phyloP scores from a whole-genome alignment of 2,888 invertebrate genomes.

The Slavum lentiscoides region DNA sequence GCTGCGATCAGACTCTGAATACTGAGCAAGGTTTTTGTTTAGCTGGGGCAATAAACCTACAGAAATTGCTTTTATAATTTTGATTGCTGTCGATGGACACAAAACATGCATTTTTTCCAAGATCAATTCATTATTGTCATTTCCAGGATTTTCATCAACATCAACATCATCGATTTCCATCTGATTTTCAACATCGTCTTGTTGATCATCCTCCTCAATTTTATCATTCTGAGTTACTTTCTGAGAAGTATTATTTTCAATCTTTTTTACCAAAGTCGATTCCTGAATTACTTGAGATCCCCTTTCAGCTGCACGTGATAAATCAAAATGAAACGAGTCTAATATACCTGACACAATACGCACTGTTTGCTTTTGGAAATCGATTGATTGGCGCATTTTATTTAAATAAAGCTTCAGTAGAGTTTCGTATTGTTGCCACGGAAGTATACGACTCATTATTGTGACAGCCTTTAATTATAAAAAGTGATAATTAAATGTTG shows the following conservation, averaged over 20 bases:
- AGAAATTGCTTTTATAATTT: slow-evolving; percentile 73
- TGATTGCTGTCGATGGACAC: slow-evolving; percentile 73
- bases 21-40: slow-evolving; percentile 69
- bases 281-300: slow-evolving; percentile 56
- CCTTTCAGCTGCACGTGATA: slow-evolving; percentile 66
- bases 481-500: slow-evolving; percentile 20
- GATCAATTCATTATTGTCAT: slow-evolving; percentile 59
- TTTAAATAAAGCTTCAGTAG: slow-evolving; percentile 79
- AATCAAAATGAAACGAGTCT: slow-evolving; percentile 90
- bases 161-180: slow-evolving; percentile 59
- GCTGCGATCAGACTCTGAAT: slow-evolving; percentile 61
- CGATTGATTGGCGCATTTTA: slow-evolving; percentile 71
- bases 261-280: slow-evolving; percentile 61
- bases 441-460: slow-evolving; percentile 74
- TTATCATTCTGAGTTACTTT: slow-evolving; percentile 55
- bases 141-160: slow-evolving; percentile 58
- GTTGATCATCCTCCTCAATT: slow-evolving; percentile 48
- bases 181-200: slow-evolving; percentile 53
- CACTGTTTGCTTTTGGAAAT: slow-evolving; percentile 82
- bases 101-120: slow-evolving; percentile 64
- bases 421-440: slow-evolving; percentile 88
- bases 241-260: slow-evolving; percentile 58
- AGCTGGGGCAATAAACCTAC: slow-evolving; percentile 78
- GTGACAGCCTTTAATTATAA: slow-evolving; percentile 65
- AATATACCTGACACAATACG: slow-evolving; percentile 76